Base-by-base conservation (phyloP, 2,888 invertebrate genomes). In the Tromatobia lineatoria region DNA sequence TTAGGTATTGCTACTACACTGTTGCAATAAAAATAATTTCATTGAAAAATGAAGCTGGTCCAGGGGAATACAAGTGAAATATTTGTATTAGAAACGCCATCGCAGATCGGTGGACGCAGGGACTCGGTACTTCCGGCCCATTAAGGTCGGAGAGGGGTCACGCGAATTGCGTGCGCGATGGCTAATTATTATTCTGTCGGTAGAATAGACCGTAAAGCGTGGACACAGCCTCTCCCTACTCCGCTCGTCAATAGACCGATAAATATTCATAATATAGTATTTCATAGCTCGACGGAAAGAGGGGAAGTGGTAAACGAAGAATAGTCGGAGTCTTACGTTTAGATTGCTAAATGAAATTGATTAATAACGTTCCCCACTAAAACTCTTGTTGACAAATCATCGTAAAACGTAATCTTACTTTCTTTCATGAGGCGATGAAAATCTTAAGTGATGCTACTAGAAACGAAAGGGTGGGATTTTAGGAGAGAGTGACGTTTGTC, bases 101-200 rank as follows among this genome's bases (percentile, higher is more conserved):
- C 81, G 34, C 47, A 52, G 34, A 54, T 47, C 61, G 42, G 77
- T 59, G n/a, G n/a, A 38, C 42, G 70, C 64, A 64, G 81, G 64
- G 74, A 75, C 74, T 59, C 84, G 81, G 81, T 54, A 78, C 78
- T 84, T 84, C 84, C 84, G 78, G 81, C 74, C 74, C 74, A 84
- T 84, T 84, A 74, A 75, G 84, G 81, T 84, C 81, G 83, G 47
- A 73, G 45, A 76, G 89, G 89, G 88, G 88, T 88, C 88, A 88
- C 88, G 87, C 87, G 89, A 89, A 89, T 88, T 87, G 86, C 86
- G 85, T 78, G 83, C 86, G 57, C 86, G 86, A 86, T 52, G 86
- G 81, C 85, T 89, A 90, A 90, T 90, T 90, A 87, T 88, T 88
- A 84, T 84, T 84, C 74, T 57, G 70, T 18, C 69, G 57, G 70